phyloP scores from a whole-genome alignment of 2,797 vertebrate genomes.

The Melanotaenia pygmaea region DNA sequence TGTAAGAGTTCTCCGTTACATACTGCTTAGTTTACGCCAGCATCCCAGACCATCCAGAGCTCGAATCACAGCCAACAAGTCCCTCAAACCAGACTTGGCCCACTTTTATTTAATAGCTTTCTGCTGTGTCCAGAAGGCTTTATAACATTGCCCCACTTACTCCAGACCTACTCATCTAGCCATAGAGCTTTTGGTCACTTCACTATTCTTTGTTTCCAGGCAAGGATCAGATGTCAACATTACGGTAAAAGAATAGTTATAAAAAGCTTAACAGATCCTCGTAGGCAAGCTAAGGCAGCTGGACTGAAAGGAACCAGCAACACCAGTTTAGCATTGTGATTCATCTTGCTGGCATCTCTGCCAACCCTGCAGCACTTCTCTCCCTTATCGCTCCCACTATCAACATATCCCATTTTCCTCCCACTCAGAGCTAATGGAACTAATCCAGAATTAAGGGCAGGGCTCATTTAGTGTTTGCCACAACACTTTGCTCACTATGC shows the following conservation, averaged over 20 bases:
- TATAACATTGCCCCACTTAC: conserved; percentile 35
- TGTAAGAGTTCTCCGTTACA: conserved; percentile 64
- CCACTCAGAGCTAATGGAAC: conserved; percentile 21
- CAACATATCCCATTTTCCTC: conserved; percentile 16
- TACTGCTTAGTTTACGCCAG: conserved; percentile 39
- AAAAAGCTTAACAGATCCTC: conserved; percentile 18
- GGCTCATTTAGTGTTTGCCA: conserved; percentile 47
- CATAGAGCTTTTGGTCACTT: conserved; percentile 13
- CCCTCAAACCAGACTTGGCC: conserved; percentile 7
- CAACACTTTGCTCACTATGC: conserved; percentile 7
- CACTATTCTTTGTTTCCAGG: conserved; percentile 33
- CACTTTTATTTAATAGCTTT: conserved; percentile 34
- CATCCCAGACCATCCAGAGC: conserved; percentile 34
- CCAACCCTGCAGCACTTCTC: conserved; percentile 38
- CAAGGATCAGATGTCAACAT: conserved; percentile 6
- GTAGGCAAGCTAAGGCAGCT: conserved; percentile 15
- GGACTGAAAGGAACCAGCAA: conserved; percentile 30
- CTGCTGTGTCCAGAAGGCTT: conserved; percentile 4
- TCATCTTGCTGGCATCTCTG: conserved; percentile 74
- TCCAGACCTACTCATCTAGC: conserved; percentile 20
- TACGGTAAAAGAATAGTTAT: conserved; percentile 12
- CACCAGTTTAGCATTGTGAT: conserved; percentile 70
- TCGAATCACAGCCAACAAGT: conserved; percentile 35
- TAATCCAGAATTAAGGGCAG: conserved; percentile 31
- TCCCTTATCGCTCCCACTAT: conserved; percentile 36